Evolutionary conservation across 2,888 invertebrate genomes (phyloP).

Genomic region (Mythimna albipuncta): DNA sequence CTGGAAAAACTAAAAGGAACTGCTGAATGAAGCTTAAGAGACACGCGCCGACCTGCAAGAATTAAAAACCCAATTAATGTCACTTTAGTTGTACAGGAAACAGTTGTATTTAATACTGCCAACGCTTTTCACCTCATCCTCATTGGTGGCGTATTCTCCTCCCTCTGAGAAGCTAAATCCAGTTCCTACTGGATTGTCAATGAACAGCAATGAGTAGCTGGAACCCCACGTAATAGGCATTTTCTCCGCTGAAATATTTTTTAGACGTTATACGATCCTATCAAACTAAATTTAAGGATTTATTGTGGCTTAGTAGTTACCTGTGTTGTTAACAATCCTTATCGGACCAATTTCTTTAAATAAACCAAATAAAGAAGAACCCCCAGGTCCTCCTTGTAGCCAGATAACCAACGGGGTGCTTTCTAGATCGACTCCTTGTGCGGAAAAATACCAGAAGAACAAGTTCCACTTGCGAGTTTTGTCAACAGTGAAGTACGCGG

Average conservation of each 20-base stretch:
- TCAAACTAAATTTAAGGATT: background rate
- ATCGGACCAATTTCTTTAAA: conserved; percentile 85
- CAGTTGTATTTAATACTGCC: background rate
- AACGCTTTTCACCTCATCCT: conserved; percentile 54
- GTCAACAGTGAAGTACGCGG: conserved; percentile 90
- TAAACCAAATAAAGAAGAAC: conserved; percentile 80
- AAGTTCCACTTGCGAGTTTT: conserved; percentile 92
- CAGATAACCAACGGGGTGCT: conserved; percentile 80
- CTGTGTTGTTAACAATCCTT: conserved; percentile 16
- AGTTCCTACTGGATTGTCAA: conserved; percentile 90
- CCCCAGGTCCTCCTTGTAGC: conserved; percentile 86
- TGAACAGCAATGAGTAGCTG: conserved; percentile 86
- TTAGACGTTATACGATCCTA: background rate
- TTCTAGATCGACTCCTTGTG: conserved; percentile 71
- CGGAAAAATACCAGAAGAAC: conserved; percentile 95
- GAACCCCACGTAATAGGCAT: conserved; percentile 39
- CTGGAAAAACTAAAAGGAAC: conserved; percentile 77
- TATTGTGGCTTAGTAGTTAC: conserved; percentile 7
- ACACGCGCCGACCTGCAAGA: conserved; percentile 62
- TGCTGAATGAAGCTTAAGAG: conserved; percentile 26
- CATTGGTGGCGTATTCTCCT: conserved; percentile 32
- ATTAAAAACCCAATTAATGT: conserved; percentile 71
- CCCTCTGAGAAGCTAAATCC: conserved; percentile 57
- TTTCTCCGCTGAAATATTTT: conserved; percentile 36
- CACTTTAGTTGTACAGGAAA: conserved; percentile 83